A percentile compares a stretch with the other conserved stretches of the same genome.
These are phyloP conservation scores for Rhinichthys osculus DNA, from an alignment of 2,797 vertebrate genomes.

Conservation along the genomic window DNA sequence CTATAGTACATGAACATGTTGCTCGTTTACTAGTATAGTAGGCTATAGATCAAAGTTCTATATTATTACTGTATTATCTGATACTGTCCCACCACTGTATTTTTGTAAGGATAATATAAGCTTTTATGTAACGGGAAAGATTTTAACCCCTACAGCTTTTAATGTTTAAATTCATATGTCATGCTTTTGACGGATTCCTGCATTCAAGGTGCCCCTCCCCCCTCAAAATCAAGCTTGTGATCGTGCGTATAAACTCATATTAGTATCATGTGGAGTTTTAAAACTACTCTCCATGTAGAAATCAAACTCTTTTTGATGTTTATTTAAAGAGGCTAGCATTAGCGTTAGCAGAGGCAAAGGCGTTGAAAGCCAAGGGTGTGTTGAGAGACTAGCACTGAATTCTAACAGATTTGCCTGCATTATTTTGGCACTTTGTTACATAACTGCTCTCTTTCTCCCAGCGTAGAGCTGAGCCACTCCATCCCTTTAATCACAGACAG, in stretches of 20 bases:
- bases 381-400: constrained; percentile 15
- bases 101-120: not conserved
- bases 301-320: constrained; percentile 12
- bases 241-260: not conserved
- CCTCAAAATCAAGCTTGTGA: not conserved
- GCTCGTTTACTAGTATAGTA: not conserved
- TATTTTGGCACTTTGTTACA: constrained; percentile 50
- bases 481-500: constrained; percentile 37
- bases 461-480: not conserved
- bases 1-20: not conserved
- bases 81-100: not conserved
- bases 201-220: not conserved
- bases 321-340: constrained; percentile 28
- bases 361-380: constrained; percentile 1
- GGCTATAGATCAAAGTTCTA: not conserved
- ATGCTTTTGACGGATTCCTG: not conserved
- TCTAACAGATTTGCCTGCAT: constrained; percentile 34
- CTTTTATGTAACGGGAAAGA: not conserved
- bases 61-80: not conserved
- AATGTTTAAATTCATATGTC: not conserved
- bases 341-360: not conserved
- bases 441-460: constrained; percentile 38
- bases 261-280: not conserved
- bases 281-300: not conserved
- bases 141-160: not conserved